phyloP scores from a whole-genome alignment of 2,113 vertebrate species.

The Halcyon malimbica region DNA sequence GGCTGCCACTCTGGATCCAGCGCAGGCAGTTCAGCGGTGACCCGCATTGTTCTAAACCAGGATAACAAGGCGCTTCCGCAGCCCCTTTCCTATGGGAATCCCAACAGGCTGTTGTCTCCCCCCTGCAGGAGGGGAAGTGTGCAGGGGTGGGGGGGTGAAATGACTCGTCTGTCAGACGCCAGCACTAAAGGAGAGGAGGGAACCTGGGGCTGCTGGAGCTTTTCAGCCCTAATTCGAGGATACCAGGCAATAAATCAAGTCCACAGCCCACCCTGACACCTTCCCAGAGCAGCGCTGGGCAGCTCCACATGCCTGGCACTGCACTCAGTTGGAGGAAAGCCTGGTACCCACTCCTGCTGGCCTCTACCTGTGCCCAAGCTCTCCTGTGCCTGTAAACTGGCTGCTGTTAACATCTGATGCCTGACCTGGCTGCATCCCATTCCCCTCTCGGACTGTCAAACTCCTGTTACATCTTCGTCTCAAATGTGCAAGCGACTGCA shows the following conservation, averaged over 20 bases:
- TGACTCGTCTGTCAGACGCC: rapidly evolving
- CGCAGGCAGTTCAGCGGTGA: neutral
- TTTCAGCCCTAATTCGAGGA: neutral
- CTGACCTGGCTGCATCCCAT: neutral
- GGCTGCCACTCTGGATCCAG: neutral
- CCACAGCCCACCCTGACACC: neutral
- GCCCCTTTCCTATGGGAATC: constrained; percentile 36
- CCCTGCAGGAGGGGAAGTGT: neutral
- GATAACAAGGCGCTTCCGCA: constrained; percentile 24
- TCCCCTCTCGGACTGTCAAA: rapidly evolving
- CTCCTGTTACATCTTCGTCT: neutral
- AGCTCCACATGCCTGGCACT: rapidly evolving
- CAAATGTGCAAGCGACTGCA: neutral
- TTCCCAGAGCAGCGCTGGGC: neutral
- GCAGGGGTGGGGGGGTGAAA: neutral
- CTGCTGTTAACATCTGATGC: neutral
- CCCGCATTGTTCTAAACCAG: constrained; percentile 30
- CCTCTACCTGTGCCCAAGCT: neutral
- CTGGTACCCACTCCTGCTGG: neutral
- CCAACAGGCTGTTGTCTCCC: neutral
- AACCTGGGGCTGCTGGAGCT: neutral
- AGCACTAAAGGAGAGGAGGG: neutral
- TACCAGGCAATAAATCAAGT: neutral
- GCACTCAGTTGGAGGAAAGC: neutral
- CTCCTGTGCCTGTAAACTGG: neutral